Evolutionary conservation across 1,140 invertebrate genomes (phyloP).

Genomic region (Sipha flava): DNA sequence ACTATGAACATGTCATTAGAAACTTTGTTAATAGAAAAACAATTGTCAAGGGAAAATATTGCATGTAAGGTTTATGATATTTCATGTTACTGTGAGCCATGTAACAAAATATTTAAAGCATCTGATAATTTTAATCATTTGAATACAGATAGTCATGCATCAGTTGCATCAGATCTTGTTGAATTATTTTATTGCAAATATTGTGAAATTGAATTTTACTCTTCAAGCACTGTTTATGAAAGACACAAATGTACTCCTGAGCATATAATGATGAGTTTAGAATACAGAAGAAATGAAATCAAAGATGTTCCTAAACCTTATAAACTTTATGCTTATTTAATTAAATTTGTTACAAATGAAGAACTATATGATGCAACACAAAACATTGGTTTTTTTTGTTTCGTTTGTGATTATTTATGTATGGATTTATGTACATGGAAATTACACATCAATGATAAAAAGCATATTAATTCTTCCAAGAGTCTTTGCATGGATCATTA

Average conservation of each 20-base stretch:
- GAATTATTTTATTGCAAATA: conserved; percentile 16
- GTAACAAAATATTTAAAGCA: neutral
- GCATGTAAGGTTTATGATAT: neutral
- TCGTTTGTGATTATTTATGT: conserved; percentile 13
- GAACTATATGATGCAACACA: neutral
- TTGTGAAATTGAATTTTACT: conserved; percentile 17
- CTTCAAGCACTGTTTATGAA: neutral
- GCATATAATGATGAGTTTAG: neutral
- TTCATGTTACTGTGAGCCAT: neutral
- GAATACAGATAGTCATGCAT: neutral
- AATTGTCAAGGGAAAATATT: neutral
- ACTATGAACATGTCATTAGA: neutral
- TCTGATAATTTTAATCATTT: neutral
- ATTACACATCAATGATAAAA: neutral
- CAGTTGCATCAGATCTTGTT: neutral
- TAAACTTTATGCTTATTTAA: neutral
- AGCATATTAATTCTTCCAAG: neutral
- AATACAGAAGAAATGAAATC: neutral
- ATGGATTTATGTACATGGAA: neutral
- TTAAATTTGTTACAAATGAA: conserved; percentile 5
- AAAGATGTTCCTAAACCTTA: neutral
- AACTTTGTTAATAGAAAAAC: neutral
- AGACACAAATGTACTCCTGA: neutral
- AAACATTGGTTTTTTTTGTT: conserved; percentile 16
- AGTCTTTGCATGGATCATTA: neutral